Evolutionary conservation across 2,888 invertebrate genomes (phyloP).

Genomic region (Machimus atricapillus): DNA sequence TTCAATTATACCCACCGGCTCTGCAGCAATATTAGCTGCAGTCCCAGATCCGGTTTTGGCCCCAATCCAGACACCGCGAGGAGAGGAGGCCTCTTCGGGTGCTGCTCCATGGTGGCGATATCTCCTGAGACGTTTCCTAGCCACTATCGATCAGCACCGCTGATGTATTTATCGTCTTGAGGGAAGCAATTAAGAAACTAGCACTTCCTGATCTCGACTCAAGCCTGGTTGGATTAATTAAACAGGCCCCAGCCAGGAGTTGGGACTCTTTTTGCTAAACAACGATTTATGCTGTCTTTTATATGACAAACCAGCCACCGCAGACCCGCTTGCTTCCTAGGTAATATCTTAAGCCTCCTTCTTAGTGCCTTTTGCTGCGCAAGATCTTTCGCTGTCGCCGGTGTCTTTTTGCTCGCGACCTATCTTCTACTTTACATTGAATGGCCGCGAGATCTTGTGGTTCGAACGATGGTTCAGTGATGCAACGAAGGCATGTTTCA

Average conservation of each 20-base stretch:
- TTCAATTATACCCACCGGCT: conserved; percentile 13
- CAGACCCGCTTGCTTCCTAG: neutral
- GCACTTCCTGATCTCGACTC: neutral
- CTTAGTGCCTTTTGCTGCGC: neutral
- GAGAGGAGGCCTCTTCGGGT: neutral
- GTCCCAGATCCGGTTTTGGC: neutral
- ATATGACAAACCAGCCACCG: neutral
- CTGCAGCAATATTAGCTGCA: neutral
- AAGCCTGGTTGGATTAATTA: neutral
- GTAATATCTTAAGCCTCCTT: neutral
- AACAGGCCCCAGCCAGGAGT: neutral
- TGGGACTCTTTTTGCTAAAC: neutral
- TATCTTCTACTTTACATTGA: neutral
- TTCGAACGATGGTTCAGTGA: neutral
- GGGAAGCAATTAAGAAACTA: neutral
- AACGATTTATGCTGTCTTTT: neutral
- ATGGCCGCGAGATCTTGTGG: neutral
- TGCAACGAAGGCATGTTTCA: neutral
- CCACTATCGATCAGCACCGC: neutral
- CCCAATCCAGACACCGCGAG: neutral
- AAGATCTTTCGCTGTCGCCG: neutral
- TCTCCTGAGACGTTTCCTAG: neutral
- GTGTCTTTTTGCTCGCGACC: neutral
- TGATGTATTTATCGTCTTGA: neutral
- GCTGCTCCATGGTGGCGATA: neutral